Percentiles rank a stretch among this genome's conserved stretches.
Evolutionary conservation across 2,113 vertebrate genomes (phyloP).

Genomic region (Etheostoma cragini): DNA sequence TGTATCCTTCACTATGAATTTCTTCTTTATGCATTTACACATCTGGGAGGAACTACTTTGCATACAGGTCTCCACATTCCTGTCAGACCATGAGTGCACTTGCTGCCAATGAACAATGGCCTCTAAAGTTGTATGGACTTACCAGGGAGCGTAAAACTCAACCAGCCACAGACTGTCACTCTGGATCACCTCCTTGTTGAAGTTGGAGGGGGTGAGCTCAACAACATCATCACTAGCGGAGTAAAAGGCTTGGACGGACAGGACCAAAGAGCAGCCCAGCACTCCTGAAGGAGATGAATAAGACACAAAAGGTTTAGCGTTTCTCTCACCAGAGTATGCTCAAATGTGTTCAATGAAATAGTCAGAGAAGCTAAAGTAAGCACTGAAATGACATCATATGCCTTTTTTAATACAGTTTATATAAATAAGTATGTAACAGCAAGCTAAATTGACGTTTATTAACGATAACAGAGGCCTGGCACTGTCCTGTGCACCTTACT

Average conservation of each 20-base stretch:
- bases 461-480: slow-evolving; percentile 39
- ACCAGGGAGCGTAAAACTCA: slow-evolving; percentile 98
- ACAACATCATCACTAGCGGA: slow-evolving; percentile 92
- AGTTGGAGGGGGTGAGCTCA: slow-evolving; percentile 92
- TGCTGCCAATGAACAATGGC: neutral
- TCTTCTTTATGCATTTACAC: neutral
- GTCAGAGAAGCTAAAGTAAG: neutral
- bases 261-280: slow-evolving; percentile 87
- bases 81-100: neutral
- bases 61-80: neutral
- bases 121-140: slow-evolving; percentile 69
- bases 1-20: neutral
- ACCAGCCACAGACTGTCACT: slow-evolving; percentile 94
- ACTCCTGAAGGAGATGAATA: slow-evolving; percentile 79
- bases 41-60: slow-evolving; percentile 18
- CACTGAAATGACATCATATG: accelerated
- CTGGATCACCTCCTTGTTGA: slow-evolving; percentile 94
- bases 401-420: neutral
- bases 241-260: slow-evolving; percentile 88
- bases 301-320: neutral
- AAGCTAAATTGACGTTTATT: neutral
- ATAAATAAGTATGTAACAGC: neutral
- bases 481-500: slow-evolving; percentile 6
- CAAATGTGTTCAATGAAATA: neutral
- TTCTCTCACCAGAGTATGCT: neutral